Evolutionary conservation across 92 coral and sea anemone species (phyloP).

Genomic region (Zoanthus gigantus): DNA sequence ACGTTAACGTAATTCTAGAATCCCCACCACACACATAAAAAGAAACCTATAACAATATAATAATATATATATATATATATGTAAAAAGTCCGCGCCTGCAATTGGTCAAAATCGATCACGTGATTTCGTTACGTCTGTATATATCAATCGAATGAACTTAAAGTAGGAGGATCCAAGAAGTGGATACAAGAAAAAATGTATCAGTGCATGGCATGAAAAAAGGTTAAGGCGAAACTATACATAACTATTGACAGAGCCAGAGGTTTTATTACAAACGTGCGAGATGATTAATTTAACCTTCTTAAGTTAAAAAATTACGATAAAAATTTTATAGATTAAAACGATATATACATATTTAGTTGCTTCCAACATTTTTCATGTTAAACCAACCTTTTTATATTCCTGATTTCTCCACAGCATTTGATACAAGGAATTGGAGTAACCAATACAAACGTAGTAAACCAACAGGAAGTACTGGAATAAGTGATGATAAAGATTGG

Average conservation of each 20-base stretch:
- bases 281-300: neutral
- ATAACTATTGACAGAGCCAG: neutral
- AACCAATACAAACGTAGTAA: constrained; percentile 2
- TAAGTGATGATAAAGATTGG: neutral
- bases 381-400: constrained; percentile 5
- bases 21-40: neutral
- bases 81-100: too few species aligned
- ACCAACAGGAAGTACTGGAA: constrained; percentile 12
- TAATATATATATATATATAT: too few species aligned
- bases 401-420: neutral
- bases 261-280: neutral
- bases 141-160: neutral
- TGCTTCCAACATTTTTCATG: neutral
- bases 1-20: constrained; percentile 2
- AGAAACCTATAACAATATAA: neutral
- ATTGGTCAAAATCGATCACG: too few species aligned
- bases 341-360: neutral
- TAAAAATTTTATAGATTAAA: neutral
- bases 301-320: neutral
- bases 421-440: neutral
- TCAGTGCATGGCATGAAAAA: neutral
- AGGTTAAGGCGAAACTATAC: neutral
- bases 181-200: neutral
- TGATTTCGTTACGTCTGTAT: neutral
- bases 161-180: neutral